These are phyloP conservation scores for Zhuqinia jingwanae DNA, from an alignment of 2,888 invertebrate species.

Conservation along the genomic window DNA sequence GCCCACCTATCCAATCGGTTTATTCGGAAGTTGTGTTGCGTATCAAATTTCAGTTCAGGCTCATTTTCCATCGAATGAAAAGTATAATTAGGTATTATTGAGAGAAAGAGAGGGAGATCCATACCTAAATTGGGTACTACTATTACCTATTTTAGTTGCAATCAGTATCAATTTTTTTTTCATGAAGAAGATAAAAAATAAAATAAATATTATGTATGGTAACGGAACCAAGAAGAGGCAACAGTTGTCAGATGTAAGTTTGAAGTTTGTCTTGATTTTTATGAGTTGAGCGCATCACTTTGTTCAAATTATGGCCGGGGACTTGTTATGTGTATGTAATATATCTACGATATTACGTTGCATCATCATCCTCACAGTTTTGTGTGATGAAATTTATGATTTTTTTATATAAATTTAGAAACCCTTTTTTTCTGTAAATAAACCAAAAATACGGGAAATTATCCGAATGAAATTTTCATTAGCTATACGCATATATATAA, in stretches of 20 bases:
- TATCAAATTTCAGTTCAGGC: slow-evolving; percentile 17
- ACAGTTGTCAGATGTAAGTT: slow-evolving; percentile 44
- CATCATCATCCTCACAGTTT: neutral
- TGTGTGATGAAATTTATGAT: neutral
- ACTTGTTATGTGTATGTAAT: neutral
- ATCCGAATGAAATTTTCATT: slow-evolving; percentile 42
- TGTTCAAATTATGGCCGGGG: neutral
- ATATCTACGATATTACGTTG: too few species aligned
- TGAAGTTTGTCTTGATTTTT: neutral
- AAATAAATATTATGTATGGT: too few species aligned
- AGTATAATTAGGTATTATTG: too few species aligned
- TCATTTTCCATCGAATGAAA: neutral
- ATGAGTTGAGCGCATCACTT: neutral
- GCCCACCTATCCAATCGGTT: too few species aligned
- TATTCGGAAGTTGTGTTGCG: neutral
- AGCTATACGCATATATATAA: neutral
- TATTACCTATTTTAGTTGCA: neutral
- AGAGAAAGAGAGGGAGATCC: too few species aligned
- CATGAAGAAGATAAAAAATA: too few species aligned
- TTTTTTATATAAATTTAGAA: neutral
- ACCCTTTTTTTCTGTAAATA: neutral
- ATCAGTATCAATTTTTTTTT: too few species aligned
- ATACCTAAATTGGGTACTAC: neutral
- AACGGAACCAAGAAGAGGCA: too few species aligned
- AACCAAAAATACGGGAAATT: slow-evolving; percentile 31